Conservation (phyloP, 2,113 vertebrate genomes). For the Ornithorhynchus anatinus region DNA sequence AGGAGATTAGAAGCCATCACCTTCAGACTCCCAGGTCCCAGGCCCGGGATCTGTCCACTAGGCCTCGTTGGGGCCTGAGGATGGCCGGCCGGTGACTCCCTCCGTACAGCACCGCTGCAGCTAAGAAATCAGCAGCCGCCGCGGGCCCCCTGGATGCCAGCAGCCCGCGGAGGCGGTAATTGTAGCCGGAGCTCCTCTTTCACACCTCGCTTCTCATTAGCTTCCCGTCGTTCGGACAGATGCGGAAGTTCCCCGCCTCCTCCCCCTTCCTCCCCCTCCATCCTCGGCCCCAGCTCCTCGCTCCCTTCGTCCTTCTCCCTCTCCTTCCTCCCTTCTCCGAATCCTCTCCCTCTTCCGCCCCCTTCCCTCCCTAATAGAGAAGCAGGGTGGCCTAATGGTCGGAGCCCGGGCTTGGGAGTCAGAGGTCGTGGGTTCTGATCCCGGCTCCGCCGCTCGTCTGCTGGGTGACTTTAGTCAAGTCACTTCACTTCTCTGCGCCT, state of each 20-base stretch:
- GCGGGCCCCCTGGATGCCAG: conserved; percentile 36
- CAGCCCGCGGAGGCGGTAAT: conserved; percentile 54
- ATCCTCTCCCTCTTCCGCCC: background rate
- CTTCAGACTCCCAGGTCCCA: no score
- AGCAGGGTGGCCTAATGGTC: background rate
- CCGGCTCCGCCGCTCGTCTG: no score
- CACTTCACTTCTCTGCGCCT: no score
- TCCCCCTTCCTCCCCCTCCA: background rate
- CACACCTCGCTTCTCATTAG: conserved; percentile 72
- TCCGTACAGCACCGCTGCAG: no score
- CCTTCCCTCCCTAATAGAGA: background rate
- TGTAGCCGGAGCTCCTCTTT: conserved; percentile 57
- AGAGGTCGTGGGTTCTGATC: no score
- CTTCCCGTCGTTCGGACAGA: conserved; percentile 64
- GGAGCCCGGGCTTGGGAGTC: no score
- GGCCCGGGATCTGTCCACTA: no score
- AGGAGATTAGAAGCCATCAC: no score
- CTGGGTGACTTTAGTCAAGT: no score
- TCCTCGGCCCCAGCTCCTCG: background rate
- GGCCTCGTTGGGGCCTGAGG: no score
- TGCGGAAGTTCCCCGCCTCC: conserved; percentile 45
- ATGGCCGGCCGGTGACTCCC: no score
- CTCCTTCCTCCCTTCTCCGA: background rate
- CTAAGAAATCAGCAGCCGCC: conserved; percentile 33
- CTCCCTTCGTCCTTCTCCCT: background rate